These are phyloP conservation scores for Pipra filicauda DNA, from an alignment of 2,113 vertebrate species.

Conservation along the genomic window DNA sequence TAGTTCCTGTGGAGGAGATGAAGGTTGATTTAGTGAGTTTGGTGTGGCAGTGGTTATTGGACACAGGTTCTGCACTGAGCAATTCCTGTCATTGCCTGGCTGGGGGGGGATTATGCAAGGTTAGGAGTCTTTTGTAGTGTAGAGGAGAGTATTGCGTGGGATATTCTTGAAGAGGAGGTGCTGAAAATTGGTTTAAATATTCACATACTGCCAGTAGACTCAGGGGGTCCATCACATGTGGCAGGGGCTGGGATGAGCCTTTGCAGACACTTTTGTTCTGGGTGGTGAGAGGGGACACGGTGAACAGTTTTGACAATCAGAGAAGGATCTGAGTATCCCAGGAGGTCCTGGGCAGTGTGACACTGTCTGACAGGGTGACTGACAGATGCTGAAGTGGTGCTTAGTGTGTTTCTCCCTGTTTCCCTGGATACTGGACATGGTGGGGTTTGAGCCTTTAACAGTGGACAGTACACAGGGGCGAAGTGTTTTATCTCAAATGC, in stretches of 20 bases:
- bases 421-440: not conserved
- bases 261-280: not conserved
- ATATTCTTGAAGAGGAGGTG: not conserved
- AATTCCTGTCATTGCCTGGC: not conserved
- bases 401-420: not conserved
- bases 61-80: not conserved
- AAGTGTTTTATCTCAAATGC: not conserved
- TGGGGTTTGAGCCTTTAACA: not conserved
- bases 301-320: not conserved
- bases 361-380: not conserved
- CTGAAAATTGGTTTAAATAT: not conserved
- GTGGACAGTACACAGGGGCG: not conserved
- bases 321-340: not conserved
- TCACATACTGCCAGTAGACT: accelerated
- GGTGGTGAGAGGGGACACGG: not conserved
- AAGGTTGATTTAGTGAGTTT: not conserved
- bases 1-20: not conserved
- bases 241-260: not conserved
- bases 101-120: not conserved
- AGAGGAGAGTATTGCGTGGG: not conserved
- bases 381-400: not conserved
- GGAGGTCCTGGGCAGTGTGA: not conserved
- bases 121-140: not conserved
- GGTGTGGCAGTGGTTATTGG: not conserved
- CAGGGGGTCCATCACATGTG: not conserved